Percentiles rank a stretch among this genome's conserved stretches.
Evolutionary conservation across 2,113 vertebrate species (phyloP).

Genomic region (Vulpes lagopus): DNA sequence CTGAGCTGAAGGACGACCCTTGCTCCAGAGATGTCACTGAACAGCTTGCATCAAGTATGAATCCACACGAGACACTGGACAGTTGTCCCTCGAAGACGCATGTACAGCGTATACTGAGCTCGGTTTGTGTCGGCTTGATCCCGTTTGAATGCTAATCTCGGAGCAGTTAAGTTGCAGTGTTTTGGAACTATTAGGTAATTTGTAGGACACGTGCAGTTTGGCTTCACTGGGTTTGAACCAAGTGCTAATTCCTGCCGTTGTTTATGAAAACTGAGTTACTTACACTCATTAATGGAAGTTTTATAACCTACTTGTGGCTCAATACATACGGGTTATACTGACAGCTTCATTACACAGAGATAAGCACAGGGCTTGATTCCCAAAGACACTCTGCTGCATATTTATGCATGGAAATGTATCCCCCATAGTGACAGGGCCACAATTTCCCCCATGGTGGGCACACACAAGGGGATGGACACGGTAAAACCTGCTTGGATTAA

Average conservation of each 20-base stretch:
- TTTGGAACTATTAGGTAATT: neutral
- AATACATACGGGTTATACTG: constrained; percentile 68
- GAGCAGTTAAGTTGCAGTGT: fast-evolving
- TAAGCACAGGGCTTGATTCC: constrained; percentile 64
- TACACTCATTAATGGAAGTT: constrained; percentile 58
- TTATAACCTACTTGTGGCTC: constrained; percentile 67
- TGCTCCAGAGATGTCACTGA: too few relatives aligned
- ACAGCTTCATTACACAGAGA: constrained; percentile 67
- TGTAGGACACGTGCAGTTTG: neutral
- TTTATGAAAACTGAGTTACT: constrained; percentile 46
- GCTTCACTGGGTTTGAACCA: neutral
- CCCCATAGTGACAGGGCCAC: neutral
- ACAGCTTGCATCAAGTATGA: fast-evolving
- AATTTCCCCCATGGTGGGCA: neutral
- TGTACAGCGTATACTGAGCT: fast-evolving
- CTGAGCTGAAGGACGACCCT: too few relatives aligned
- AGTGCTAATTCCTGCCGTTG: constrained; percentile 18
- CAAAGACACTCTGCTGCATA: neutral
- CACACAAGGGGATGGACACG: too few relatives aligned
- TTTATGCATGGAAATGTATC: constrained; percentile 21
- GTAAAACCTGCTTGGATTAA: neutral
- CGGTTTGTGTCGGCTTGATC: fast-evolving
- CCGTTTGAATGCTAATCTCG: neutral
- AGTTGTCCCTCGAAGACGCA: fast-evolving
- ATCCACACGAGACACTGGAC: fast-evolving